Evolutionary conservation across 2,113 vertebrate genomes (phyloP), one percentile per base, ranked within the genome.

Genomic region (Noturus placidus): DNA sequence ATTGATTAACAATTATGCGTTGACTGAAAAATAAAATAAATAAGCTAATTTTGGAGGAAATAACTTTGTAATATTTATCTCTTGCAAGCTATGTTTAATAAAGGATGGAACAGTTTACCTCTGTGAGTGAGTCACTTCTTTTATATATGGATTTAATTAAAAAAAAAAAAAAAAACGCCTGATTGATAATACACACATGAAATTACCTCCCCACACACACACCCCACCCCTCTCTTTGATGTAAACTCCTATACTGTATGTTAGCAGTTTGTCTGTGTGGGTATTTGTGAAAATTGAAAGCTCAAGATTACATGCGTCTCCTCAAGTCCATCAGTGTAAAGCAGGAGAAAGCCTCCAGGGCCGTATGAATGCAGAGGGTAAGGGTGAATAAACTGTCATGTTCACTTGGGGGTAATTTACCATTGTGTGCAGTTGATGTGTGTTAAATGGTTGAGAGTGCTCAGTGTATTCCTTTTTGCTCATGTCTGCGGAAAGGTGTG

Each of bases 41-140:
- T 96, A 97, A 97, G 96, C 96, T 97, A 97, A 97, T 97, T 97
- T 97, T 97, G 96, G 96, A 97, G 96, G 96, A 96, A 95, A 96
- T 97, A 97, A 97, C 97, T 97, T 98, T 97, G 97, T 97, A 97
- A 97, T 97, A 97, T 98, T 97, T 97, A 97, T 98, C 97, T 97
- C 97, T 97, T 97, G 96, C 97, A 97, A 97, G 97, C 96, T 97
- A 97, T 97, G 97, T 98, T 98, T 98, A 98, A 98, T 98, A 98
- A 98, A 98, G 97, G 96, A 97, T 97, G 96, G 97, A 97, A 97
- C 96, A 95, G 96, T 97, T 98, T 97, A 96, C 96, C 94, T 93
- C 92, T 91, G 91, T 8, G 86, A 91, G 91, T 92, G 91, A 86
- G 61, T 94, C 89, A 88, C 83, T 84, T 90, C 79, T 85, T 85